Evolutionary conservation across 2,888 invertebrate species (phyloP), one percentile per base, ranked within the genome.

Genomic region (Ethmia dodecea): DNA sequence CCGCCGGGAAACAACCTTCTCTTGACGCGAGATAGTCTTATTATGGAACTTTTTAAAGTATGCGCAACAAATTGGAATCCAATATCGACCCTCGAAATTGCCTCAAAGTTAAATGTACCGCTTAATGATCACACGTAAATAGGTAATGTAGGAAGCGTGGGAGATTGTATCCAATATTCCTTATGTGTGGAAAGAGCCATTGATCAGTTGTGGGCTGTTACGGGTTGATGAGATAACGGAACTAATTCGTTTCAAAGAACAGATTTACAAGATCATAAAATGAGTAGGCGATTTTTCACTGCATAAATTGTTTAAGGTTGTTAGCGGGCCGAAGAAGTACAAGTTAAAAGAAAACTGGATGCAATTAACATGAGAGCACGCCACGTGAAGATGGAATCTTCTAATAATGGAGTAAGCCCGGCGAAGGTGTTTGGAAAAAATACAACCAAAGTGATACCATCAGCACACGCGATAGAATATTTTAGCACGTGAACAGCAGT

Each of bases 341-440:
- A 55, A 57, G 49, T 52, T 52, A 55, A 46, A 49, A 58, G 59
- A 57, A 53, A 56, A 53, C 49, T 55, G 55, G 49, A 62, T 61
- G 55, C 45, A 52, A 76, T 75, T 75, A 69, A 60, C 74, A 79
- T 75, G 58, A 53, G 63, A 59, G 64, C 76, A 78, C 74, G 78
- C 73, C 48, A 72, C 56, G 42, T 45, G 33, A 43, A 68, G 78
- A 75, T 79, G 68, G 57, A 60, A 79, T 78, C 76, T 71, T 54
- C 58, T 72, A 73, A 77, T 78, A 74, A 77, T 73, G 70, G 64
- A 68, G 59, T 66, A n/a, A 57, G 51, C 49, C 55, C 54, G 54
- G 55, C 64, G 61, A 65, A 67, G 52, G 49, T 49, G 43, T 46
- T 57, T 56, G 51, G 48, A 63, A 64, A 60, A 64, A 64, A 61